Conservation (phyloP, 1,140 invertebrate species). For the Brachionus angularis region DNA sequence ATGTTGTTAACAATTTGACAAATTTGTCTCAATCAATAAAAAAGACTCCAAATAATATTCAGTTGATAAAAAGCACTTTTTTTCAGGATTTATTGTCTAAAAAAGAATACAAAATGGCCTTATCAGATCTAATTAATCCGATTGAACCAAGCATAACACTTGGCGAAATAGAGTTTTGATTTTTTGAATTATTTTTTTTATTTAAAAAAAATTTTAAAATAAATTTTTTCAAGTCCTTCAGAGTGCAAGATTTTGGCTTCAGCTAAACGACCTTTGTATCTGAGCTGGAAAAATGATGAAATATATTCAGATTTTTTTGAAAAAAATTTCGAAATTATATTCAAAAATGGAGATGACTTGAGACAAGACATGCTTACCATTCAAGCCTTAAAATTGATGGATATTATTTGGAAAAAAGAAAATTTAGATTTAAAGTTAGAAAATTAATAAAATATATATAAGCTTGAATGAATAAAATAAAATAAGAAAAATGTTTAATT, state of each 20-base stretch:
- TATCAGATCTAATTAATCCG: conserved; percentile 59
- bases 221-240: background rate
- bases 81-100: conserved; percentile 60
- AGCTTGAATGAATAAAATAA: background rate
- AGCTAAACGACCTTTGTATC: conserved; percentile 87
- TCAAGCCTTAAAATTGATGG: conserved; percentile 90
- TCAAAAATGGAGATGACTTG: conserved; percentile 96
- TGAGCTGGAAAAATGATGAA: conserved; percentile 88
- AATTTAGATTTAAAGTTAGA: conserved; percentile 69
- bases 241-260: conserved; percentile 92
- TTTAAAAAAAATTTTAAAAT: background rate
- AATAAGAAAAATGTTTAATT: background rate
- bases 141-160: conserved; percentile 49
- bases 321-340: conserved; percentile 66
- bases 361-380: conserved; percentile 94
- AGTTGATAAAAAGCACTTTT: conserved; percentile 8
- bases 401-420: conserved; percentile 86
- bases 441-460: background rate
- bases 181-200: background rate
- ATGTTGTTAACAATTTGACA: conserved; percentile 81
- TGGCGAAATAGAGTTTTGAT: background rate
- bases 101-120: conserved; percentile 60
- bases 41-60: background rate
- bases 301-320: conserved; percentile 61
- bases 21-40: conserved; percentile 58